A percentile compares a stretch with the other conserved stretches of the same genome.
These are phyloP conservation scores for Leucopsar rothschildi DNA, from an alignment of 2,113 vertebrate species.

Conservation along the genomic window DNA sequence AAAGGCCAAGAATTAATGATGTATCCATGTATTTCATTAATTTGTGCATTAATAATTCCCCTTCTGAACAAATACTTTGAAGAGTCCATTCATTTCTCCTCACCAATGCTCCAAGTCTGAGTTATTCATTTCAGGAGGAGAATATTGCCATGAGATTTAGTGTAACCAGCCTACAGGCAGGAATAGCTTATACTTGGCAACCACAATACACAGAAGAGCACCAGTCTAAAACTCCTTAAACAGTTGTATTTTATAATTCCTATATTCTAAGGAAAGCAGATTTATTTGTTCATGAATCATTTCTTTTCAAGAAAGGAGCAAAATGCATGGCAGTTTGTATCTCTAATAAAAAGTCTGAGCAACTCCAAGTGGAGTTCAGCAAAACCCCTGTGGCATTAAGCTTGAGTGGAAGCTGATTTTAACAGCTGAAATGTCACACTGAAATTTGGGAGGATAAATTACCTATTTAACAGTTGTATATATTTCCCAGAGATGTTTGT, in stretches of 20 bases:
- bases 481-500: constrained; percentile 2
- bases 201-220: background rate
- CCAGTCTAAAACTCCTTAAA: background rate
- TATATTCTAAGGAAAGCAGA: background rate
- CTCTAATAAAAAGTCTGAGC: background rate
- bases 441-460: background rate
- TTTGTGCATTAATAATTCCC: background rate
- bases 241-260: background rate
- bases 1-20: background rate
- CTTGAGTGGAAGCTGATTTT: background rate
- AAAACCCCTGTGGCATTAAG: background rate
- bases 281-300: background rate
- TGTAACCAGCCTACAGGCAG: background rate
- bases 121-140: background rate
- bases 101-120: background rate
- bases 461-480: background rate
- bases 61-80: background rate
- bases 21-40: background rate
- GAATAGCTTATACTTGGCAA: background rate
- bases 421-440: background rate
- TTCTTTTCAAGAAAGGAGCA: background rate
- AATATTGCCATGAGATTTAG: background rate
- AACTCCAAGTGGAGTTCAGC: background rate
- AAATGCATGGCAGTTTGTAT: background rate
- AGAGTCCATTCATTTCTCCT: background rate